Percentiles rank a stretch among this genome's conserved stretches.
Evolutionary conservation across 2,113 vertebrate genomes (phyloP).

Genomic region (Ctenomys sociabilis): DNA sequence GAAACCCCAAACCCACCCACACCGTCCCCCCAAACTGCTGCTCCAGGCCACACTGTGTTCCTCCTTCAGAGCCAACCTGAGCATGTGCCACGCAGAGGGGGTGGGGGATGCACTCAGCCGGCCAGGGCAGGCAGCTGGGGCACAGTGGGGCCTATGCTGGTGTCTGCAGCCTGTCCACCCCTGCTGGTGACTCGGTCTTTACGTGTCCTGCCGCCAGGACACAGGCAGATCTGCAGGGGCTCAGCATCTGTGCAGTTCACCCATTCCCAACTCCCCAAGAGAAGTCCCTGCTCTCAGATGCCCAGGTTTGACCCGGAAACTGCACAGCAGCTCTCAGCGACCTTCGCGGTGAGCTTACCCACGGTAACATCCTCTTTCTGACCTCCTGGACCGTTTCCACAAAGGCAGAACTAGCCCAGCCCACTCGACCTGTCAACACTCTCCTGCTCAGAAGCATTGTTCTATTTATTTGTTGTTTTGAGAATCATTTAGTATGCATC

Average conservation of each 20-base stretch:
- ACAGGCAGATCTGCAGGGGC: neutral
- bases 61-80: neutral
- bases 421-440: neutral
- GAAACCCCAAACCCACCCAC: neutral
- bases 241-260: neutral
- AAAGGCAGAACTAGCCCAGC: neutral
- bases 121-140: no score
- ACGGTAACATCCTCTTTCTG: no score
- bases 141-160: no score
- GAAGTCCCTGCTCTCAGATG: neutral
- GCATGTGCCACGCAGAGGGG: no score
- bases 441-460: neutral
- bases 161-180: neutral
- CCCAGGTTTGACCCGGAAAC: neutral
- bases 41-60: neutral
- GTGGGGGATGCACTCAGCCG: no score
- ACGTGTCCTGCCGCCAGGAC: neutral
- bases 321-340: fast-evolving
- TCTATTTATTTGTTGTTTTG: neutral
- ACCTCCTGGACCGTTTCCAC: neutral
- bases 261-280: neutral
- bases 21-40: fast-evolving
- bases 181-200: neutral
- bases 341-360: neutral
- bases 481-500: neutral